Conservation (phyloP, 2,797 vertebrate genomes). For the Gymnothorax reevesii region DNA sequence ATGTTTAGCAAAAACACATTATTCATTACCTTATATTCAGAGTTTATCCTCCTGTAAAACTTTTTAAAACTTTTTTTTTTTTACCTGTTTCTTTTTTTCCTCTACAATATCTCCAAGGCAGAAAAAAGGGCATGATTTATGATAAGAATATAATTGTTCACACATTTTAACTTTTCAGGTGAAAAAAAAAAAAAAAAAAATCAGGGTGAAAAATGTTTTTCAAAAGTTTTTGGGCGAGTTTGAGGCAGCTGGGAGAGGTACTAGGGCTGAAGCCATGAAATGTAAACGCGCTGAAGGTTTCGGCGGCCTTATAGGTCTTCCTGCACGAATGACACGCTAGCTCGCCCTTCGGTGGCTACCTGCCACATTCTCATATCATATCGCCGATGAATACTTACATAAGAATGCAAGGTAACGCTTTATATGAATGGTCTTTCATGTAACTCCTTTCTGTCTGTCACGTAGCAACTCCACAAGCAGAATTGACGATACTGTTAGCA, state of each 20-base stretch:
- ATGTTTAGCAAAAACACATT: conserved; percentile 60
- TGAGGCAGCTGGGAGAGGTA: background rate
- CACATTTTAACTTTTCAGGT: conserved; percentile 36
- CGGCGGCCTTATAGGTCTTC: background rate
- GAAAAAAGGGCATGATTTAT: conserved; percentile 46
- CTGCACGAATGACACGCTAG: conserved; percentile 11
- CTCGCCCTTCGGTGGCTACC: background rate
- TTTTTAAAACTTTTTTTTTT: conserved; percentile 49
- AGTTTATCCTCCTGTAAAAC: conserved; percentile 20
- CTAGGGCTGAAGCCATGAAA: background rate
- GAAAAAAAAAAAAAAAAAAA: background rate
- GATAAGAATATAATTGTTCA: conserved; percentile 34
- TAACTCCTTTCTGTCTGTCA: background rate
- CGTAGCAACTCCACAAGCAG: background rate
- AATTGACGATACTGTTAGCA: background rate
- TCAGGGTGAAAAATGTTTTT: background rate
- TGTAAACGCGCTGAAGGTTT: background rate
- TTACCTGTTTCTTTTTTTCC: conserved; percentile 40
- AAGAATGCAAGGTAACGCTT: conserved; percentile 3
- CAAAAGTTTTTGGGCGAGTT: background rate
- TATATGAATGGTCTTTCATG: background rate
- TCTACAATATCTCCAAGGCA: conserved; percentile 24
- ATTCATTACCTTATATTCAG: conserved; percentile 57
- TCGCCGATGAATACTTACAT: background rate
- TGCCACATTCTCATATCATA: background rate